Conservation (phyloP, 2,888 invertebrate genomes). For the Epinotia demarniana region DNA sequence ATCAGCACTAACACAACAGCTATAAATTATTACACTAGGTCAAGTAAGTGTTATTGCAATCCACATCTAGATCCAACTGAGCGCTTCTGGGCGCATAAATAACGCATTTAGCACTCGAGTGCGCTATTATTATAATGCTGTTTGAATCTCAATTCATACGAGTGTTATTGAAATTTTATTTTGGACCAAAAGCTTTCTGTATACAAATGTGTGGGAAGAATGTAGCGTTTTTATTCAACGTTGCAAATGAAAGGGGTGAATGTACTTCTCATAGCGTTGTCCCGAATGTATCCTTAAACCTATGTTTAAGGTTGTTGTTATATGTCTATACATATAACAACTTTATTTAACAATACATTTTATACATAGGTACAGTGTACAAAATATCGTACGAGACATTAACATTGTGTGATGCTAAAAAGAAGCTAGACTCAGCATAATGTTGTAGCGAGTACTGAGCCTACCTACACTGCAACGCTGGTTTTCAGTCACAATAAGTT, state of each 20-base stretch:
- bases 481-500: too few relatives aligned
- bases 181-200: background rate
- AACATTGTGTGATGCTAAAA: too few relatives aligned
- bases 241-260: background rate
- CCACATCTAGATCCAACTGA: background rate
- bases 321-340: too few relatives aligned
- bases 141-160: conserved; percentile 23
- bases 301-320: too few relatives aligned
- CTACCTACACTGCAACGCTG: too few relatives aligned
- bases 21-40: conserved; percentile 20
- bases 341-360: too few relatives aligned
- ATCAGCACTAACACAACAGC: background rate
- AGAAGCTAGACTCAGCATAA: too few relatives aligned
- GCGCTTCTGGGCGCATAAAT: conserved; percentile 11
- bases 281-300: too few relatives aligned
- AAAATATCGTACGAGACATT: too few relatives aligned
- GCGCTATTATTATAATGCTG: conserved; percentile 22
- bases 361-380: too few relatives aligned
- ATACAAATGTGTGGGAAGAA: background rate
- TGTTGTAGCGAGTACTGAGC: too few relatives aligned
- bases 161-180: conserved; percentile 27
- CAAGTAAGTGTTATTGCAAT: conserved; percentile 29
- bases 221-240: background rate
- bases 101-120: conserved; percentile 20
- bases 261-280: too few relatives aligned